These are phyloP conservation scores for Hexactinellida sp. DNA, from an alignment of 37 sponge, comb jelly and placozoan species.

Conservation along the genomic window DNA sequence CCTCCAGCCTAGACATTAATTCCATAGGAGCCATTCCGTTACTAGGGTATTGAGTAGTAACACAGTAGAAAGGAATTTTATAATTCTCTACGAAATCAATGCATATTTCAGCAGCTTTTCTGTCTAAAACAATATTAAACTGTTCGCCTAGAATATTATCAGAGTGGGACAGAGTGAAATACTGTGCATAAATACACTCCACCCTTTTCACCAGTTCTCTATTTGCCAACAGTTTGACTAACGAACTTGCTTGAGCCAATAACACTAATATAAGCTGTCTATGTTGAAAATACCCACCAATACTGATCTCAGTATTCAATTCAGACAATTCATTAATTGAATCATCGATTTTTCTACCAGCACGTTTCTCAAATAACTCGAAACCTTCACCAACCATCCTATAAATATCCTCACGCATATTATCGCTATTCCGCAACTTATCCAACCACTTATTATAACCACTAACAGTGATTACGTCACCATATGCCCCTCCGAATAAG, in stretches of 20 bases:
- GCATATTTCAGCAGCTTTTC: background rate
- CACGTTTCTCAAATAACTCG: background rate
- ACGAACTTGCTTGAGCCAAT: background rate
- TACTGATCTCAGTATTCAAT: background rate
- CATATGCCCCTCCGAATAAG: background rate
- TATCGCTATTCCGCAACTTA: background rate
- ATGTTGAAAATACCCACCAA: background rate
- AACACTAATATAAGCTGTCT: background rate
- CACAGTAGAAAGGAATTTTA: background rate
- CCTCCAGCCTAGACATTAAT: background rate
- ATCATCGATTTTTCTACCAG: background rate
- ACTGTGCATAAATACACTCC: background rate
- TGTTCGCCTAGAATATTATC: background rate
- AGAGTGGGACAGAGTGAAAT: background rate
- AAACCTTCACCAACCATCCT: background rate
- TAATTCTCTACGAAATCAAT: background rate
- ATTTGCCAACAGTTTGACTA: background rate
- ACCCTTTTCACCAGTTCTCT: background rate
- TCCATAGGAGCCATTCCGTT: background rate
- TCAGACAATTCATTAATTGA: background rate
- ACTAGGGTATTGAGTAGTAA: slow-evolving; percentile 2
- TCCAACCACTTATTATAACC: background rate
- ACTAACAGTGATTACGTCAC: background rate
- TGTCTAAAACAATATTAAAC: background rate
- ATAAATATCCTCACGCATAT: background rate